Conservation (phyloP, 1,140 invertebrate genomes). For the Caerostris extrusa region DNA sequence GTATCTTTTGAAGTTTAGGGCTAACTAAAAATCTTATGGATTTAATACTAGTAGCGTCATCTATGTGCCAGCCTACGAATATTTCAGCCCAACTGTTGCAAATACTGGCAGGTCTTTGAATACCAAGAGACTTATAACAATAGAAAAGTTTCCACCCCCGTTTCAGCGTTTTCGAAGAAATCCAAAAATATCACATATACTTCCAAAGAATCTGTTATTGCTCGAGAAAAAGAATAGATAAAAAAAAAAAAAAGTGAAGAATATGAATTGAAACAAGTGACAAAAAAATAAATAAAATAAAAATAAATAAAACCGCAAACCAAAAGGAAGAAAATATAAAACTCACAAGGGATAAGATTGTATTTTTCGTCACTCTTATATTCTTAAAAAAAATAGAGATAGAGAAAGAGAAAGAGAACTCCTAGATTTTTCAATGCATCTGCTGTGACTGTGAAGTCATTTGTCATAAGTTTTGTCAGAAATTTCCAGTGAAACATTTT, state of each 20-base stretch:
- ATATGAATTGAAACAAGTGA: neutral
- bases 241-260: neutral
- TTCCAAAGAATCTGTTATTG: neutral
- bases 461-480: neutral
- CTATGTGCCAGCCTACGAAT: no score
- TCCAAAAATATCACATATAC: neutral
- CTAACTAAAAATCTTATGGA: neutral
- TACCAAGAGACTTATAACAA: neutral
- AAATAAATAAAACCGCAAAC: neutral
- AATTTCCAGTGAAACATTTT: neutral
- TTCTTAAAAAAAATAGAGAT: neutral
- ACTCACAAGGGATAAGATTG: neutral
- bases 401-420: neutral
- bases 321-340: conserved; percentile 3
- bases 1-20: neutral
- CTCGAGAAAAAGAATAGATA: neutral
- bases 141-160: neutral
- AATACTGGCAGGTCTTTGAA: neutral
- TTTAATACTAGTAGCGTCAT: no score
- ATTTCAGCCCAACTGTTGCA: neutral
- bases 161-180: neutral
- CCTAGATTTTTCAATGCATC: neutral
- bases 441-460: neutral
- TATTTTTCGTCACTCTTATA: neutral
- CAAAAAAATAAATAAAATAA: neutral